Evolutionary conservation across 2,797 vertebrate genomes (phyloP).

Genomic region (Mastacembelus armatus): DNA sequence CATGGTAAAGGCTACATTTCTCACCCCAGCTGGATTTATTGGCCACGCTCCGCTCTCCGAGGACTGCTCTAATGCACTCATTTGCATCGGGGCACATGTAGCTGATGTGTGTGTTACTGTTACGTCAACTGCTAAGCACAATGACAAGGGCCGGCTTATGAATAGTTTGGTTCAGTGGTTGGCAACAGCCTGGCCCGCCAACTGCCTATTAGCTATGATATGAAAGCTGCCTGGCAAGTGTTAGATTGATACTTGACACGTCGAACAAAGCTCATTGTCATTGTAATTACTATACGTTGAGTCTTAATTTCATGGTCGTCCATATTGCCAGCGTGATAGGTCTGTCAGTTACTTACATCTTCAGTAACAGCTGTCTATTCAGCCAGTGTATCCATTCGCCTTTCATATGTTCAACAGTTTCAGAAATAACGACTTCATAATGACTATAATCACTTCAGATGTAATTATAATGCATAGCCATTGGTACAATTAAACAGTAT

Average conservation of each 20-base stretch:
- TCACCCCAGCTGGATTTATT: conserved; percentile 84
- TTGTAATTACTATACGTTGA: conserved; percentile 82
- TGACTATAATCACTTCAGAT: conserved; percentile 88
- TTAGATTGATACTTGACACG: conserved; percentile 82
- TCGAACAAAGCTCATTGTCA: conserved; percentile 83
- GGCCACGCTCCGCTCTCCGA: conserved; percentile 76
- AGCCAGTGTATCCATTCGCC: conserved; percentile 76
- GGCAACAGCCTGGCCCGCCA: conserved; percentile 73
- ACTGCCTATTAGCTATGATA: conserved; percentile 81
- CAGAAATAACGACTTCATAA: conserved; percentile 89
- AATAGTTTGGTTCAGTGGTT: conserved; percentile 76
- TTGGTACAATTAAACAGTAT: conserved; percentile 82
- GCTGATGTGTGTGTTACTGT: conserved; percentile 80
- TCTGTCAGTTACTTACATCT: conserved; percentile 82
- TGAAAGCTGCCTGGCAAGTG: conserved; percentile 80
- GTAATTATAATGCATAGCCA: conserved; percentile 88
- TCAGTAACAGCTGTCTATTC: conserved; percentile 87
- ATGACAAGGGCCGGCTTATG: conserved; percentile 74
- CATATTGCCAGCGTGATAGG: conserved; percentile 80
- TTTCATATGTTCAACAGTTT: conserved; percentile 82
- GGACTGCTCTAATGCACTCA: conserved; percentile 80
- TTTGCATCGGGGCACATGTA: conserved; percentile 82
- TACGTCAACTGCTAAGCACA: conserved; percentile 73
- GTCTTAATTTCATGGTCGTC: conserved; percentile 83
- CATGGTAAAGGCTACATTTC: conserved; percentile 83